These are phyloP conservation scores for Amphipyra berbera DNA, from an alignment of 2,888 invertebrate genomes.

Conservation along the genomic window DNA sequence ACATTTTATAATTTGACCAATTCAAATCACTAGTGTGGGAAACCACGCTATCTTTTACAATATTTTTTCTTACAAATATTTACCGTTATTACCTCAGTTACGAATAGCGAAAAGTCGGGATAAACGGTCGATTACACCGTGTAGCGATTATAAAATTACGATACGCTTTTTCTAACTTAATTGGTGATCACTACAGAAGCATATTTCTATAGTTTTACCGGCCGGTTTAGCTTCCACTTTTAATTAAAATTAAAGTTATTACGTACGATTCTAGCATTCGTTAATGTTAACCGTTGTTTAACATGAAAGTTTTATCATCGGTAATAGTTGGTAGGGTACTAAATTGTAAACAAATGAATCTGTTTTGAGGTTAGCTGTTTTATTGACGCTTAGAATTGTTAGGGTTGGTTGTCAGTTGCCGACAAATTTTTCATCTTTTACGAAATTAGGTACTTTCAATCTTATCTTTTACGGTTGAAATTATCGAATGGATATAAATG, in stretches of 20 bases:
- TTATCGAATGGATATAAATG: too few species aligned
- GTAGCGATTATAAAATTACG: constrained; percentile 66
- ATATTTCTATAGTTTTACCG: constrained; percentile 64
- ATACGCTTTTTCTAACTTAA: constrained; percentile 82
- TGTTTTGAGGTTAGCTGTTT: constrained; percentile 33
- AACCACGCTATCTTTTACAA: constrained; percentile 69
- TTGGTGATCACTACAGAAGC: constrained; percentile 84
- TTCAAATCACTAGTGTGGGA: constrained; percentile 79
- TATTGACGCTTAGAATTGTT: constrained; percentile 27
- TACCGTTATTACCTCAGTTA: constrained; percentile 72
- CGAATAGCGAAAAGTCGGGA: constrained; percentile 70
- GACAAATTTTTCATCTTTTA: neutral
- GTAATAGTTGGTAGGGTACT: constrained; percentile 43
- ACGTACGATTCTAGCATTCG: constrained; percentile 57
- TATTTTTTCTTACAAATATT: constrained; percentile 71
- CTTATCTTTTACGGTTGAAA: too few species aligned
- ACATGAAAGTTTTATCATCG: constrained; percentile 63
- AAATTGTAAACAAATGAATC: constrained; percentile 59
- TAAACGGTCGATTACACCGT: constrained; percentile 63
- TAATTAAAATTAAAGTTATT: constrained; percentile 69
- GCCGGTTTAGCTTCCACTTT: constrained; percentile 76
- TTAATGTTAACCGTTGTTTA: constrained; percentile 61
- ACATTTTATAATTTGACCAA: constrained; percentile 65
- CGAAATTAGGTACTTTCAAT: too few species aligned
- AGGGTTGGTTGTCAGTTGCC: constrained; percentile 21